phyloP scores from a whole-genome alignment of 2,797 vertebrate genomes.

The Echeneis naucrates region DNA sequence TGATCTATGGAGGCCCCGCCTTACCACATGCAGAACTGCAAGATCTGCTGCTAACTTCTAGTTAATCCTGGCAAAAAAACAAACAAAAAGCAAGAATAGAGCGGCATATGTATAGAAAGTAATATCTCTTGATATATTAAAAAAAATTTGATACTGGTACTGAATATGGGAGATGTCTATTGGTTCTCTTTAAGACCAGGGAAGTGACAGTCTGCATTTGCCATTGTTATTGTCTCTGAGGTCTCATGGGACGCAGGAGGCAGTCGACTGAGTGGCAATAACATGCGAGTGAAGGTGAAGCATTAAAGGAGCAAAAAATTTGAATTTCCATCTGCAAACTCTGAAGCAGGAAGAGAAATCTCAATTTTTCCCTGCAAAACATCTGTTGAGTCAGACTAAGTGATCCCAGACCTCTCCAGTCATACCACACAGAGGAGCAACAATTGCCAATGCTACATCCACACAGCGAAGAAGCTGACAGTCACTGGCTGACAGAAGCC shows the following conservation, averaged over 20 bases:
- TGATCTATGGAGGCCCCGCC: too few relatives aligned
- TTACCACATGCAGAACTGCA: too few relatives aligned
- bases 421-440: slow-evolving; percentile 28
- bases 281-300: slow-evolving; percentile 37
- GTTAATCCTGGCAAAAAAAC: not conserved
- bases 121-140: not conserved
- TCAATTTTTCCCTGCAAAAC: slow-evolving; percentile 32
- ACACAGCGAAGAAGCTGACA: slow-evolving; percentile 46
- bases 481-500: slow-evolving; percentile 35
- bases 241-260: slow-evolving; percentile 8
- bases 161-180: not conserved
- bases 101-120: not conserved
- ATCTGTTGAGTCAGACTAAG: slow-evolving; percentile 51
- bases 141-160: not conserved
- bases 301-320: slow-evolving; percentile 39
- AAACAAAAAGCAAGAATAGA: not conserved
- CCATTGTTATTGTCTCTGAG: slow-evolving; percentile 21
- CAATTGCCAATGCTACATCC: slow-evolving; percentile 21
- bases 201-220: slow-evolving; percentile 30
- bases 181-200: slow-evolving; percentile 2
- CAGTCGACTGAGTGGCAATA: slow-evolving; percentile 26
- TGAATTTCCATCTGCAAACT: slow-evolving; percentile 51
- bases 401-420: slow-evolving; percentile 48
- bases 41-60: too few relatives aligned
- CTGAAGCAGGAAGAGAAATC: slow-evolving; percentile 28